Evolutionary conservation across 1,140 invertebrate species (phyloP).

Genomic region (Drepana arcuata): DNA sequence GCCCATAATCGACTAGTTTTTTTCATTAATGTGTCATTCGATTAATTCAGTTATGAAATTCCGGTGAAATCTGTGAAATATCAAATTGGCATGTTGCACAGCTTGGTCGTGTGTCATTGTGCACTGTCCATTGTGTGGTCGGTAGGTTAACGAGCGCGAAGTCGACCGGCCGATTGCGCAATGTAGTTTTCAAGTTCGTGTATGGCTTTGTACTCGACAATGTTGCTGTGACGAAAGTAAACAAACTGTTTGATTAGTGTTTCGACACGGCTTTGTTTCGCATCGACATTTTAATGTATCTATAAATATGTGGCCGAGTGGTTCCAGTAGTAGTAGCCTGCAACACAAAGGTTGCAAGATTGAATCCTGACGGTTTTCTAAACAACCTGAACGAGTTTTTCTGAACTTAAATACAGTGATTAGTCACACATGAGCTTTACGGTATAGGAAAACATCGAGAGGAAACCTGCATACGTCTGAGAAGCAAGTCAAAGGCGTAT

Average conservation of each 20-base stretch:
- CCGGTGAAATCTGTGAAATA: conserved; percentile 54
- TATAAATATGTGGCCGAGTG: too few relatives aligned
- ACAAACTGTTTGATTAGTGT: conserved; percentile 12
- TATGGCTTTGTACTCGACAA: conserved; percentile 15
- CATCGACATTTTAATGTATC: too few relatives aligned
- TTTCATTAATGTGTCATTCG: conserved; percentile 38
- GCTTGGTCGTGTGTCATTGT: conserved; percentile 29
- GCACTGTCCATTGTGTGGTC: conserved; percentile 25
- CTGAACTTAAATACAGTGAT: too few relatives aligned
- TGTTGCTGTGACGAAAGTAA: conserved; percentile 29
- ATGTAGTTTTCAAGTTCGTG: conserved; percentile 37
- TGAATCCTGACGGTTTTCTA: too few relatives aligned
- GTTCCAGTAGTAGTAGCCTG: too few relatives aligned
- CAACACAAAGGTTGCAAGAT: too few relatives aligned
- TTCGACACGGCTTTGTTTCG: too few relatives aligned
- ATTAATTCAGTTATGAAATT: conserved; percentile 63
- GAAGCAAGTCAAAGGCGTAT: too few relatives aligned
- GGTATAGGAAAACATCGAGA: too few relatives aligned
- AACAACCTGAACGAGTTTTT: too few relatives aligned
- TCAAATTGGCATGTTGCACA: conserved; percentile 43
- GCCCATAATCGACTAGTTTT: conserved; percentile 46
- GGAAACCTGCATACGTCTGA: too few relatives aligned
- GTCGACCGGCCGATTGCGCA: conserved; percentile 33
- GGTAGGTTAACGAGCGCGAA: conserved; percentile 41
- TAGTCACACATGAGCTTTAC: too few relatives aligned